Base-by-base conservation (phyloP, 1,140 invertebrate species). In the Bombus soroeensis region DNA sequence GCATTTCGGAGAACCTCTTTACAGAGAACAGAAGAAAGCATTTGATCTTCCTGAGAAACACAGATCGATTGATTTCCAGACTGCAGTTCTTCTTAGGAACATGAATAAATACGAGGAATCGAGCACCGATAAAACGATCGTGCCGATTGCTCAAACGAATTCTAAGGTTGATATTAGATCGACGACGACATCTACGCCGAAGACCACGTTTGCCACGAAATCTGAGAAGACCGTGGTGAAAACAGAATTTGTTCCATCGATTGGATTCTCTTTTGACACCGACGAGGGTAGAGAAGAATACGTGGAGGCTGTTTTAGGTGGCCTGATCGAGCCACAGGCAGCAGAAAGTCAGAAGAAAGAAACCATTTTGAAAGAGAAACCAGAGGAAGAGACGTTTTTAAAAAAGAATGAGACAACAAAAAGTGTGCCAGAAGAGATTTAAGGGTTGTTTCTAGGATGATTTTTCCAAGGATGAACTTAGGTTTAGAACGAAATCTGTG, bases 171-270 rank as follows among this genome's bases (percentile, higher is more conserved):
- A n/a, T 10, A n/a, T n/a, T 13, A 13, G 28, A 12, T n/a, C 68
- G 25, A 47, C 72, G 3, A 71, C 79, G 0, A 79, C 79, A 9
- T 39, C 87, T 8, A 59, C 53, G 22, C 71, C 66, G 10, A 25
- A 1, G 22, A 53, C 53, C 1, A 70, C 47, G 18, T 39, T 37
- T 1, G 73, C 71, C 4, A 81, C 86, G 1, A 85, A 89, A 53
- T 37, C 80, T 1, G 62, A 18, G 28, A 92, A 87, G 75, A 91
- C 89, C 9, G 73, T 90, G 0, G 90, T 94, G 3, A 92, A 94
- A 81, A 95, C 94, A 1, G 94, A 95, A 85, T 92, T 95, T 5
- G 84, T 95, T 22, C 94, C 94, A 34, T 94, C 94, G 22, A 59
- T 95, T 1, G 92, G 93, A 74, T 95, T 95, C 39, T 91, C 94